Conservation (phyloP, 2,888 invertebrate genomes). For the Hyppa rectilinea region DNA sequence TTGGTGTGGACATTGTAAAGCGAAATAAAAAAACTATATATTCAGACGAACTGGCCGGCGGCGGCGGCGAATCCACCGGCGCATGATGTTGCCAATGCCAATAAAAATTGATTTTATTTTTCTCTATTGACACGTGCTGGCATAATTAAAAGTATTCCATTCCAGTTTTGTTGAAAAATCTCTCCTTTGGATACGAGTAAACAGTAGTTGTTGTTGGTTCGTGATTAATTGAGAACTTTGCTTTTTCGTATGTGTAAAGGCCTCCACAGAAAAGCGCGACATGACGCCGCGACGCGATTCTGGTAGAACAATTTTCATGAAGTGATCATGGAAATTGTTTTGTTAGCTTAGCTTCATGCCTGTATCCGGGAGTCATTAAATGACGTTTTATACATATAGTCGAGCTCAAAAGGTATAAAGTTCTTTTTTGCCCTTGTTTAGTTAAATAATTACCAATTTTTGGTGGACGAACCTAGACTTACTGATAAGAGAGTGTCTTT, state of each 20-base stretch:
- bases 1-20: slow-evolving; percentile 68
- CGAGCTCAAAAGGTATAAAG: background rate
- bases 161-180: slow-evolving; percentile 11
- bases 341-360: too few relatives aligned
- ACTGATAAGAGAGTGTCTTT: slow-evolving; percentile 3
- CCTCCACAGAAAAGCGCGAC: too few relatives aligned
- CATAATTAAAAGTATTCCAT: slow-evolving; percentile 66
- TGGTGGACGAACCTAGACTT: background rate
- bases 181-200: slow-evolving; percentile 14
- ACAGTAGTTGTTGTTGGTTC: background rate
- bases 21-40: slow-evolving; percentile 69
- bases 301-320: too few relatives aligned
- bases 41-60: slow-evolving; percentile 62
- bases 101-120: slow-evolving; percentile 72
- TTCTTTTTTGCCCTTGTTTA: background rate
- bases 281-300: too few relatives aligned
- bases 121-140: slow-evolving; percentile 69
- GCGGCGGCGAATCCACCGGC: slow-evolving; percentile 50
- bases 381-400: background rate
- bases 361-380: too few relatives aligned
- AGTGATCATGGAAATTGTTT: too few relatives aligned
- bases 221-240: slow-evolving; percentile 8
- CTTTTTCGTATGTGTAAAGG: background rate
- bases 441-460: background rate
- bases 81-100: slow-evolving; percentile 68